These are phyloP conservation scores for Anser cygnoides DNA, from an alignment of 2,113 vertebrate genomes.

Conservation along the genomic window DNA sequence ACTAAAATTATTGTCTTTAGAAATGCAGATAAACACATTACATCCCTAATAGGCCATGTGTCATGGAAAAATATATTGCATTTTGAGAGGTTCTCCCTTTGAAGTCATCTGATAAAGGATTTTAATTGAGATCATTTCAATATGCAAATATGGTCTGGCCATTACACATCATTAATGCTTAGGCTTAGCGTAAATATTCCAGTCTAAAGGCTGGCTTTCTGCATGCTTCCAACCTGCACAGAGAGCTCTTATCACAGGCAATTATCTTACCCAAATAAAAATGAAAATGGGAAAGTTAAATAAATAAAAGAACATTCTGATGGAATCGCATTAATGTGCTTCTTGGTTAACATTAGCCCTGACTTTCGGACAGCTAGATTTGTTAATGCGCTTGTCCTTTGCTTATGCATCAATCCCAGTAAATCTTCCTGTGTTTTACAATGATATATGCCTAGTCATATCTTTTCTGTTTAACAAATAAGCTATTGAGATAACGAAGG, in stretches of 20 bases:
- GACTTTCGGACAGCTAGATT: conserved; percentile 70
- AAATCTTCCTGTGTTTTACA: conserved; percentile 53
- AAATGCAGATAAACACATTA: conserved; percentile 62
- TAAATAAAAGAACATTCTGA: conserved; percentile 81
- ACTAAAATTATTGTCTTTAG: conserved; percentile 37
- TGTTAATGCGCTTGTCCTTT: conserved; percentile 70
- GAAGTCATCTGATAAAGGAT: conserved; percentile 65
- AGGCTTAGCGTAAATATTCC: conserved; percentile 41
- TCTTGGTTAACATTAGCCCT: conserved; percentile 71
- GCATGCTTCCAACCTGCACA: conserved; percentile 65
- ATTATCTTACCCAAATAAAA: conserved; percentile 86
- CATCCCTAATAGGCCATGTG: conserved; percentile 28
- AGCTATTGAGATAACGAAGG: conserved; percentile 16
- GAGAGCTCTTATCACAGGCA: conserved; percentile 78
- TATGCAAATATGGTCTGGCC: conserved; percentile 72
- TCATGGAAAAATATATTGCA: conserved; percentile 40
- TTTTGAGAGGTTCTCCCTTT: conserved; percentile 68
- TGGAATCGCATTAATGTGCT: conserved; percentile 72
- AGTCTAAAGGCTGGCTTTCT: conserved; percentile 48
- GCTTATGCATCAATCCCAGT: conserved; percentile 58
- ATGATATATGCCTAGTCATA: conserved; percentile 60
- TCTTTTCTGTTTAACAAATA: conserved; percentile 44
- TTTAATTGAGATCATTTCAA: conserved; percentile 78
- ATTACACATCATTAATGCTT: conserved; percentile 50
- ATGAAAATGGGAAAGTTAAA: conserved; percentile 83